Evolutionary conservation across 2,888 invertebrate species (phyloP).

Genomic region (Hermaeophaga mercurialis): DNA sequence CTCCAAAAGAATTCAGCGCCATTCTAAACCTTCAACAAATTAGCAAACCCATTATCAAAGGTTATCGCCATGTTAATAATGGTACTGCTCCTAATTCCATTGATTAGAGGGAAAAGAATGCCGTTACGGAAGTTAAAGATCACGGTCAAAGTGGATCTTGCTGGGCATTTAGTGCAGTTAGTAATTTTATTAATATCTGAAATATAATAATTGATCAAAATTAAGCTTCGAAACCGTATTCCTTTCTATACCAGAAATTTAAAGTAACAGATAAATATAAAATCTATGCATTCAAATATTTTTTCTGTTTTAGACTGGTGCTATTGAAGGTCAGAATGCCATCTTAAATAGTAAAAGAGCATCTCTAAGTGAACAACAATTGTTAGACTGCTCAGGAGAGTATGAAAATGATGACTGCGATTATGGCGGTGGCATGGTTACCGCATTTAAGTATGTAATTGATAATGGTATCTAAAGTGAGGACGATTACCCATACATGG

Average conservation of each 20-base stretch:
- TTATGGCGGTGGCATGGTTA: slow-evolving; percentile 76
- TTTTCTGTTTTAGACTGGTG: slow-evolving; percentile 8
- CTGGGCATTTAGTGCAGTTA: slow-evolving; percentile 89
- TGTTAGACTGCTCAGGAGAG: slow-evolving; percentile 75
- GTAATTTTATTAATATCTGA: not conserved
- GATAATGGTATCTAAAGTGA: slow-evolving; percentile 85
- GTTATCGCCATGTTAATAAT: not conserved
- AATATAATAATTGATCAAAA: not conserved
- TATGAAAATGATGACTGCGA: slow-evolving; percentile 90
- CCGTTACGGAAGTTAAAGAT: slow-evolving; percentile 86
- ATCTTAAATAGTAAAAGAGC: not conserved
- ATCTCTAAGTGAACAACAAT: slow-evolving; percentile 88
- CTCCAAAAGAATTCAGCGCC: not conserved
- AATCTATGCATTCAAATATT: not conserved
- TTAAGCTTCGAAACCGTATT: not conserved
- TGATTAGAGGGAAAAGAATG: slow-evolving; percentile 85
- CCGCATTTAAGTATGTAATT: slow-evolving; percentile 82
- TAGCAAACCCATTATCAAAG: not conserved
- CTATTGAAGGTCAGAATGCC: slow-evolving; percentile 18
- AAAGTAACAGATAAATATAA: not conserved
- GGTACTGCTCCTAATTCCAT: slow-evolving; percentile 44
- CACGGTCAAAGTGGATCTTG: slow-evolving; percentile 89
- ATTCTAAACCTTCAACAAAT: not conserved
- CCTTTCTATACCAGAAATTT: not conserved
- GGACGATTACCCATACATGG: slow-evolving; percentile 83